Evolutionary conservation across 2,113 vertebrate genomes (phyloP), one percentile per base, ranked within the genome.

Genomic region (Dasyurus viverrinus): DNA sequence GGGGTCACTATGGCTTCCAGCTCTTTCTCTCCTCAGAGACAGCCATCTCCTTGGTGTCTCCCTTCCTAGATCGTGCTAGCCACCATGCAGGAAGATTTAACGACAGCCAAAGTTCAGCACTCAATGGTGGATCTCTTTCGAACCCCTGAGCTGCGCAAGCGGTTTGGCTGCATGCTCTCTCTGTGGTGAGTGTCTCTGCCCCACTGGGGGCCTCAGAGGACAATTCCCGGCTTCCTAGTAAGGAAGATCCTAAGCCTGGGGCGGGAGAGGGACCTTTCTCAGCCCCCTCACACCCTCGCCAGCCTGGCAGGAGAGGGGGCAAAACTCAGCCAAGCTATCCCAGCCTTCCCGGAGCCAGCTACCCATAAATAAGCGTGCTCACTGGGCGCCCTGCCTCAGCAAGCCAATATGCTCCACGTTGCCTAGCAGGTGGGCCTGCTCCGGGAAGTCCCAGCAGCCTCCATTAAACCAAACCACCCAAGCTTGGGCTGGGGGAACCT

Each of bases 41-140:
- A 6, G 68, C 19, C 60, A n/a, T 76, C 60, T 19, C n/a, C 60
- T n/a, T 42, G 22, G n/a, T 84, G 68, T 84, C 16, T 23, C 68
- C 2, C 53, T 57, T n/a, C 30, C 0, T 95, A 99, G 99, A 97
- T 97, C n/a, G 93, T 99, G 93, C 98, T 97, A 52, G 96, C 98
- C 8, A 97, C 98, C 91, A 99, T 99, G 99, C 98, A 95, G 92
- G 99, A 98, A 90, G 99, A 99, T 95, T 95, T 99, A 0, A 89
- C 95, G 0, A 96, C 60, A 0, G 95, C 96, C 19, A 98, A 96
- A 23, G 94, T 89, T 0, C 53, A 92, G 0, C 95, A 98, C 0
- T 84, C 68, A 22, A 93, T 98, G 0, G 97, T 97, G 0, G 96
- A 99, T 60, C 98, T 99, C 7, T 3, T 99, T 24, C 95, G 89